Evolutionary conservation across 1,140 invertebrate genomes (phyloP).

Genomic region (Lithobius niger): DNA sequence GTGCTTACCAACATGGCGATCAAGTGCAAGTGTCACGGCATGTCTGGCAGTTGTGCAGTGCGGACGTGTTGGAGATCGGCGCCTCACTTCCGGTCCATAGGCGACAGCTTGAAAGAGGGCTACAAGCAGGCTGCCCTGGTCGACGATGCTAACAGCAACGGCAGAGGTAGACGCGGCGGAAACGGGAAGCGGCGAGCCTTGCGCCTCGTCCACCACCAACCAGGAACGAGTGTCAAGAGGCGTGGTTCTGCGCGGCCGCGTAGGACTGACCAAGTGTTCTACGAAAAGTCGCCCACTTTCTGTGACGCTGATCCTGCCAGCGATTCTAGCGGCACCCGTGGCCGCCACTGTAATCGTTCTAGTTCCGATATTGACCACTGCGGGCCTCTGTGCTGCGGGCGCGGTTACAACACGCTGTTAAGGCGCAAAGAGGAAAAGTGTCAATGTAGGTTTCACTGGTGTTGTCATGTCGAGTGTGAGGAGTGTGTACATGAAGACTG

Average conservation of each 20-base stretch:
- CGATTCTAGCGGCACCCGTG: conserved; percentile 44
- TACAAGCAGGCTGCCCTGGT: conserved; percentile 65
- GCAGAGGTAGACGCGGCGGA: conserved; percentile 41
- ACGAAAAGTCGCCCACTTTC: conserved; percentile 82
- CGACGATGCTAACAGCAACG: conserved; percentile 62
- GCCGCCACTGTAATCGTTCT: conserved; percentile 55
- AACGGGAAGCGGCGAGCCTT: conserved; percentile 37
- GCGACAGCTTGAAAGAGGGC: conserved; percentile 63
- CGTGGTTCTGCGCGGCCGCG: conserved; percentile 30
- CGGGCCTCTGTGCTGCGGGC: conserved; percentile 72
- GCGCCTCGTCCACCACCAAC: conserved; percentile 25
- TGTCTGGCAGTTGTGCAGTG: conserved; percentile 84
- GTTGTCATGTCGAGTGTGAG: conserved; percentile 75
- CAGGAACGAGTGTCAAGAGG: conserved; percentile 27
- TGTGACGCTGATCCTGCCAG: conserved; percentile 59
- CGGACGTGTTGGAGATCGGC: conserved; percentile 86
- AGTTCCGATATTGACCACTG: conserved; percentile 54
- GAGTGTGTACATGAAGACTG: conserved; percentile 67
- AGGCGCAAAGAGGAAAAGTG: conserved; percentile 60
- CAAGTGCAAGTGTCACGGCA: conserved; percentile 85
- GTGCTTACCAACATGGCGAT: conserved; percentile 69
- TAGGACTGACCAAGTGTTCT: conserved; percentile 59
- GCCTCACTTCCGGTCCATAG: conserved; percentile 66
- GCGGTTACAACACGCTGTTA: conserved; percentile 71
- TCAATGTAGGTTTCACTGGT: conserved; percentile 83